Evolutionary conservation across 2,113 vertebrate species (phyloP).

Genomic region (Elgaria multicarinata): DNA sequence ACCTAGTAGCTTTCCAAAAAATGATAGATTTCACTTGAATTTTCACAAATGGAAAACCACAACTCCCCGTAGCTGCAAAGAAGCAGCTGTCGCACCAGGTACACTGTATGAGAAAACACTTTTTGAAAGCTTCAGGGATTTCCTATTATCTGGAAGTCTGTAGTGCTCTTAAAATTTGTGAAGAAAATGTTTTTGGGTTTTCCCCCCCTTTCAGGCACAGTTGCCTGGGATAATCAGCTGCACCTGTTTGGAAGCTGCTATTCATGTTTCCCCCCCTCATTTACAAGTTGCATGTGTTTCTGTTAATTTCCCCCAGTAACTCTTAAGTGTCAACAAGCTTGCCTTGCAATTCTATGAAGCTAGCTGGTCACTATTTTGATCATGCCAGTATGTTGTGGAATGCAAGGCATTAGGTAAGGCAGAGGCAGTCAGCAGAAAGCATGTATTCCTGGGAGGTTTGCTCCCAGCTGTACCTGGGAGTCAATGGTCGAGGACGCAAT

Average conservation of each 20-base stretch:
- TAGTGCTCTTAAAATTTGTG: slow-evolving; percentile 70
- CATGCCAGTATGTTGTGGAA: slow-evolving; percentile 23
- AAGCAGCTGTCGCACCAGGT: slow-evolving; percentile 75
- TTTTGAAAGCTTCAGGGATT: slow-evolving; percentile 74
- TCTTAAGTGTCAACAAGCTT: slow-evolving; percentile 59
- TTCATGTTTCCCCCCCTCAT: slow-evolving; percentile 59
- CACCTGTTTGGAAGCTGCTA: slow-evolving; percentile 73
- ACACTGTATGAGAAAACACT: slow-evolving; percentile 72
- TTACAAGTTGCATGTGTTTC: slow-evolving; percentile 62
- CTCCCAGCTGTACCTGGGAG: not conserved
- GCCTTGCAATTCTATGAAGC: slow-evolving; percentile 1
- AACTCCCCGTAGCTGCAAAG: slow-evolving; percentile 72
- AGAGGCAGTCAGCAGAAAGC: not conserved
- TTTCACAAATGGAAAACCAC: slow-evolving; percentile 78
- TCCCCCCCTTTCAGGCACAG: slow-evolving; percentile 34
- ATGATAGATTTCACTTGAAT: slow-evolving; percentile 76
- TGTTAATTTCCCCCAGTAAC: slow-evolving; percentile 71
- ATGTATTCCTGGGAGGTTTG: not conserved
- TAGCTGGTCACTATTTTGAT: slow-evolving; percentile 36
- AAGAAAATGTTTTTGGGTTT: slow-evolving; percentile 56
- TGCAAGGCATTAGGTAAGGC: not conserved
- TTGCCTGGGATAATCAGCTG: slow-evolving; percentile 71
- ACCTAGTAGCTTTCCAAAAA: slow-evolving; percentile 69
- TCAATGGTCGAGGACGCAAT: slow-evolving; percentile 47
- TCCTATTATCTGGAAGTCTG: slow-evolving; percentile 77